Evolutionary conservation across 2,113 vertebrate genomes (phyloP).

Genomic region (Pedetes capensis): DNA sequence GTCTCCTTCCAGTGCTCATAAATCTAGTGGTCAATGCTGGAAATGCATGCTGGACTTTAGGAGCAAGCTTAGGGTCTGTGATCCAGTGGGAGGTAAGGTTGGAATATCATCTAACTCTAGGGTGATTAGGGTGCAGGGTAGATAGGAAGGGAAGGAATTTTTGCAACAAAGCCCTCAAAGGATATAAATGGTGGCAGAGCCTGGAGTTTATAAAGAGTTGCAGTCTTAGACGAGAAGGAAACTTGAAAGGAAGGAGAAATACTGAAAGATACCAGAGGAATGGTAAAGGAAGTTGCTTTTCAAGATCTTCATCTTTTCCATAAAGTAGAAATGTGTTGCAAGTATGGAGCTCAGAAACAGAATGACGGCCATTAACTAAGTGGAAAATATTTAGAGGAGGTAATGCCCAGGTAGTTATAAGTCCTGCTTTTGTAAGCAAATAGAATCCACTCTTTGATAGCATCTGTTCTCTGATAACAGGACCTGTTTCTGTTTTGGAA

Average conservation of each 20-base stretch:
- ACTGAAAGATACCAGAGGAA: not conserved
- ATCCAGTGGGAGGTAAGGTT: not conserved
- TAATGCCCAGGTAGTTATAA: not conserved
- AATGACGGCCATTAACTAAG: not conserved
- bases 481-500: not conserved
- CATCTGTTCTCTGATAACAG: not conserved
- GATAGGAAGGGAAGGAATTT: not conserved
- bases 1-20: not conserved
- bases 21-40: not conserved
- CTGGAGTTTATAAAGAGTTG: not conserved
- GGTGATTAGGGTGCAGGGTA: too few species aligned
- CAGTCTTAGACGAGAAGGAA: not conserved
- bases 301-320: not conserved
- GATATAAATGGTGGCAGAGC: not conserved
- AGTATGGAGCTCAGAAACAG: not conserved
- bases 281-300: not conserved
- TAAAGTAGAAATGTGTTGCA: not conserved
- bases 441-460: too few species aligned
- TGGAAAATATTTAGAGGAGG: not conserved
- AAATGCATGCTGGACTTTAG: not conserved
- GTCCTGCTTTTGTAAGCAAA: not conserved
- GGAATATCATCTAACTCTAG: not conserved
- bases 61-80: not conserved
- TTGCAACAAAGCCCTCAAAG: not conserved
- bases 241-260: not conserved